Base-by-base conservation (phyloP, 2,797 vertebrate species). In the Chelonia mydas region DNA sequence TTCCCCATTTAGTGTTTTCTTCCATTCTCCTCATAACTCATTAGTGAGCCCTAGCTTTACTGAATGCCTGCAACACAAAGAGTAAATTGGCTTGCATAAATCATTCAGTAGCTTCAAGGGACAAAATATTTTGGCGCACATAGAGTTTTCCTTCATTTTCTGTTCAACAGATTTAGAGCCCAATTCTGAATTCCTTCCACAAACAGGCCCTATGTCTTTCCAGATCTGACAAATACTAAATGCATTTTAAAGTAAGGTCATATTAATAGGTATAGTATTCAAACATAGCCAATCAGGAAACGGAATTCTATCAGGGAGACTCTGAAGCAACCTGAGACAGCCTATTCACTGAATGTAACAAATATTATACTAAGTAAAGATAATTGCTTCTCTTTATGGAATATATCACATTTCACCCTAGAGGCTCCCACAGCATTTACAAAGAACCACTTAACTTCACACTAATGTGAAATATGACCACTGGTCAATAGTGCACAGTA, bases 21-120 rank as follows among this genome's bases (percentile, higher is more conserved):
- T 90, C 86, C 88, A 92, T 78, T 95, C 91, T 97, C 83, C 74
- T 92, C 94, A 83, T 96, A 95, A 93, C 65, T 95, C 90, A 93
- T 95, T 97, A 97, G 84, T n/a, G 5, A 96, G 47, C 59, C 25
- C 19, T 91, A 85, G 88, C 51, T 96, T 90, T 97, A 79, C 92
- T 95, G 95, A 89, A 93, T 96, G 93, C 72, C 45, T 82, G 86
- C 89, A 87, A 94, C 11, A 61, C 51, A 33, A 92, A 61, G 16
- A 93, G 8, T 65, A 90, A 96, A 96, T 95, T 93, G 87, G 37
- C 93, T 94, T 96, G 41, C 55, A 96, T 95, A 93, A 98, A 97
- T 88, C 93, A 92, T 94, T 96, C 33, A 83, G 41, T 93, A 51
- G 85, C 91, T 97, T 97, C 87, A 91, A 96, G 91, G 65, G 72